Percentiles rank a stretch among this genome's conserved stretches.
Conservation (phyloP, 2,113 vertebrate genomes). For the Serilophus lunatus region DNA sequence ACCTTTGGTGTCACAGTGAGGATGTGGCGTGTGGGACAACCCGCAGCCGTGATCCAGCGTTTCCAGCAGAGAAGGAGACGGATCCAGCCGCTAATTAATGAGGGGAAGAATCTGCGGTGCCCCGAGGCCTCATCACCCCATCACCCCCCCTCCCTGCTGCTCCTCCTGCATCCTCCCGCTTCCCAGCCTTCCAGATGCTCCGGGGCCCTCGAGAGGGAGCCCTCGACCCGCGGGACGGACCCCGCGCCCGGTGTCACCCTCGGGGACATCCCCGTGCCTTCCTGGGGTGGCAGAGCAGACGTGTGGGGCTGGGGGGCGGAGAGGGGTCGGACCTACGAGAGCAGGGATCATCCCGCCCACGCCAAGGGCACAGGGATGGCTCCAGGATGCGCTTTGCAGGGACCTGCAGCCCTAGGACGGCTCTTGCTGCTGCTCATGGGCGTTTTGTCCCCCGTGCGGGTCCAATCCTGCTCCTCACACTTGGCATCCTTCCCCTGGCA, state of each 20-base stretch:
- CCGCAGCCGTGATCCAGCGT: neutral
- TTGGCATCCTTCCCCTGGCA: rapidly evolving
- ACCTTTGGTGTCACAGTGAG: rapidly evolving
- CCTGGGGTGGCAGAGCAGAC: rapidly evolving
- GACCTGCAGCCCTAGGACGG: neutral
- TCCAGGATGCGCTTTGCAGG: rapidly evolving
- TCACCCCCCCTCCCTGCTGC: too few species aligned
- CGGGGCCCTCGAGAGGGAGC: conserved; percentile 35
- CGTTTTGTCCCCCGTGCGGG: neutral
- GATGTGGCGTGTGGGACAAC: neutral
- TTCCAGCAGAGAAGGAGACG: neutral
- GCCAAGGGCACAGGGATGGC: neutral
- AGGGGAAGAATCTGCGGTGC: neutral
- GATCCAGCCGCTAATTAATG: neutral
- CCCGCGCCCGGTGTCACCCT: neutral
- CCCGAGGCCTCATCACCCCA: neutral
- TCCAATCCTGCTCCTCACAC: rapidly evolving
- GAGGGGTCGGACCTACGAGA: neutral
- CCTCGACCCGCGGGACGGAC: neutral
- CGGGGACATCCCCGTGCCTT: neutral
- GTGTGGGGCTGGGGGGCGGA: neutral
- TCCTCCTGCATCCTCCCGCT: neutral
- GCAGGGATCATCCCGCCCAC: neutral
- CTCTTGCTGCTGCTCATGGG: rapidly evolving
- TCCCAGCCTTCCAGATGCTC: too few species aligned